Evolutionary conservation across 2,797 vertebrate species (phyloP).

Genomic region (Bufotes viridis): DNA sequence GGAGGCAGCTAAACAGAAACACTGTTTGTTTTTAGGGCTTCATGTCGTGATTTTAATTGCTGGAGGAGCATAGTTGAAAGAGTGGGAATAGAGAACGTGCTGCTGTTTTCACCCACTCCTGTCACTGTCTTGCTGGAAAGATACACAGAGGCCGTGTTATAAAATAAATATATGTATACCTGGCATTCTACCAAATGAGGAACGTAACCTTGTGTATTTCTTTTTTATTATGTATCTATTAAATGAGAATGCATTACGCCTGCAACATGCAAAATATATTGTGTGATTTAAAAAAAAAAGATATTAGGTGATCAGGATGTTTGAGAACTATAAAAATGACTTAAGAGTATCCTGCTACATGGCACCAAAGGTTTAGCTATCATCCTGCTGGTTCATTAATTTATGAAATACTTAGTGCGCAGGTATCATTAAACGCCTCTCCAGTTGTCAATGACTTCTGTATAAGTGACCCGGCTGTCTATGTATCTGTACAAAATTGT

Average conservation of each 20-base stretch:
- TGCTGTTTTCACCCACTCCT: slow-evolving; percentile 65
- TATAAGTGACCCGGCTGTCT: too few species aligned
- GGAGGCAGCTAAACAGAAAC: slow-evolving; percentile 70
- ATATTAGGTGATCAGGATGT: background rate
- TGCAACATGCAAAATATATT: background rate
- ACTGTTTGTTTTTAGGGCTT: slow-evolving; percentile 68
- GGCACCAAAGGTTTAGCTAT: background rate
- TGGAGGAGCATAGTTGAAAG: slow-evolving; percentile 71
- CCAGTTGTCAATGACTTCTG: too few species aligned
- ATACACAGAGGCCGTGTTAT: slow-evolving; percentile 49
- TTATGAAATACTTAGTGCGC: too few species aligned
- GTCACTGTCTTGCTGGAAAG: slow-evolving; percentile 32
- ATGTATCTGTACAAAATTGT: too few species aligned
- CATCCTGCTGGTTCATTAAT: background rate
- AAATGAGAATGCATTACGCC: background rate
- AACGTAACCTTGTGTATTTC: background rate
- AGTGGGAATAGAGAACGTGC: slow-evolving; percentile 70
- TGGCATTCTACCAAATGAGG: slow-evolving; percentile 39
- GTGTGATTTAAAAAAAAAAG: background rate
- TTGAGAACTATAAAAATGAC: background rate
- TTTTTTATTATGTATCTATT: slow-evolving; percentile 5
- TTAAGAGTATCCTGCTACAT: background rate
- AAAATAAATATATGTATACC: slow-evolving; percentile 33
- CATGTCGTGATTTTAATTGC: slow-evolving; percentile 70
- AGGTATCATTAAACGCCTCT: too few species aligned